These are phyloP conservation scores for Xestia ashworthii DNA, from an alignment of 2,888 invertebrate species.

Conservation along the genomic window DNA sequence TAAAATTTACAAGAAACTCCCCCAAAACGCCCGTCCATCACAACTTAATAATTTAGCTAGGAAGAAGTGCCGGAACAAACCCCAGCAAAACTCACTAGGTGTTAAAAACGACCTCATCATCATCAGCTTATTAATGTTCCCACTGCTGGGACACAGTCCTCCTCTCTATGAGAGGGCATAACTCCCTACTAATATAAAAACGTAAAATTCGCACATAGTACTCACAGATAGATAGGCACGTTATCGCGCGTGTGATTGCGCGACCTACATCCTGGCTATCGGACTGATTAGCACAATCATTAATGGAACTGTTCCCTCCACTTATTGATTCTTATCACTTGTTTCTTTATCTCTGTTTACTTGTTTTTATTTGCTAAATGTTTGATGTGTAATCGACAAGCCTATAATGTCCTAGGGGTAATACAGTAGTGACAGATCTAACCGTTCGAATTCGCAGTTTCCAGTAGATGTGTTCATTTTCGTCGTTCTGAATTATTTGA, in stretches of 20 bases:
- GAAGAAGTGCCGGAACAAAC: not conserved
- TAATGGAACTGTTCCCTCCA: conserved; percentile 32
- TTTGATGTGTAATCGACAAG: conserved; percentile 10
- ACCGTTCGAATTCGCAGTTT: not conserved
- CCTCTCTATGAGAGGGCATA: too few relatives aligned
- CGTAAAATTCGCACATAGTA: not conserved
- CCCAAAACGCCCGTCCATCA: not conserved
- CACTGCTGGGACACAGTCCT: too few relatives aligned
- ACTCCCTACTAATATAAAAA: not conserved
- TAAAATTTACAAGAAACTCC: not conserved
- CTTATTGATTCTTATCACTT: conserved; percentile 44
- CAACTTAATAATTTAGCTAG: not conserved
- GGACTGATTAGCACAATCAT: conserved; percentile 55
- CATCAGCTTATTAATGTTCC: too few relatives aligned
- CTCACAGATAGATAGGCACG: conserved; percentile 5
- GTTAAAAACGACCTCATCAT: too few relatives aligned
- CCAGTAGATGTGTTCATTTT: not conserved
- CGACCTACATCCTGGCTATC: conserved; percentile 59
- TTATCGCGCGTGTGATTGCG: conserved; percentile 56
- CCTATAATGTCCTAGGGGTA: not conserved
- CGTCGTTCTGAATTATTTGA: not conserved
- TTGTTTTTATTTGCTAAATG: conserved; percentile 21
- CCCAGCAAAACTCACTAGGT: not conserved
- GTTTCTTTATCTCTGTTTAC: conserved; percentile 24
- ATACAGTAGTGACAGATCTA: not conserved